phyloP scores from a whole-genome alignment of 2,888 invertebrate genomes.

The Stegophylla sp. region DNA sequence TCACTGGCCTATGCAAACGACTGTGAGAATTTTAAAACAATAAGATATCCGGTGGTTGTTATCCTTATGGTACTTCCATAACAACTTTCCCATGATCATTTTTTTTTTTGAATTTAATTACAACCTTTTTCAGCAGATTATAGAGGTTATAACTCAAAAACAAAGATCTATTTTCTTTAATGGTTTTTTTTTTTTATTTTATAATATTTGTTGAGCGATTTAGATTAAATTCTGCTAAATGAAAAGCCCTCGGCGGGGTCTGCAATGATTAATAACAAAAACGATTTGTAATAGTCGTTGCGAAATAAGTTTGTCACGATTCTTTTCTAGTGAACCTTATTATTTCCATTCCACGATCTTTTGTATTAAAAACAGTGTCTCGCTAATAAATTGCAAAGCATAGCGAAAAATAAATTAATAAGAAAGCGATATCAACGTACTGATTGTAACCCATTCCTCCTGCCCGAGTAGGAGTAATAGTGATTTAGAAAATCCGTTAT shows the following conservation, averaged over 20 bases:
- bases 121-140: constrained; percentile 23
- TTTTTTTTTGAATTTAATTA: constrained; percentile 47
- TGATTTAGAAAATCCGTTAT: constrained; percentile 39
- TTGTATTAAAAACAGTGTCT: constrained; percentile 33
- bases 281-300: constrained; percentile 50
- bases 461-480: not conserved
- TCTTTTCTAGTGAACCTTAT: constrained; percentile 36
- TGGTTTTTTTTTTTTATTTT: constrained; percentile 2
- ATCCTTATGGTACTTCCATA: constrained; percentile 34
- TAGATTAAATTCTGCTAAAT: constrained; percentile 34
- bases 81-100: constrained; percentile 53
- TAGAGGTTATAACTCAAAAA: constrained; percentile 28
- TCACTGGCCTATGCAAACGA: constrained; percentile 41
- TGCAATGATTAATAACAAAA: constrained; percentile 43
- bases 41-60: constrained; percentile 56
- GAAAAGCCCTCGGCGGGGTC: constrained; percentile 3
- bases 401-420: constrained; percentile 9
- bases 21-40: constrained; percentile 57
- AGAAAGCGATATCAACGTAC: constrained; percentile 1
- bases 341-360: constrained; percentile 42
- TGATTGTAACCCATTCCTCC: not conserved
- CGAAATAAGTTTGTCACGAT: constrained; percentile 57
- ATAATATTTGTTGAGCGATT: constrained; percentile 26
- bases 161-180: constrained; percentile 34
- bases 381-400: constrained; percentile 26